These are phyloP conservation scores for Whitmania pigra DNA, from an alignment of 1,140 invertebrate genomes.

Conservation along the genomic window DNA sequence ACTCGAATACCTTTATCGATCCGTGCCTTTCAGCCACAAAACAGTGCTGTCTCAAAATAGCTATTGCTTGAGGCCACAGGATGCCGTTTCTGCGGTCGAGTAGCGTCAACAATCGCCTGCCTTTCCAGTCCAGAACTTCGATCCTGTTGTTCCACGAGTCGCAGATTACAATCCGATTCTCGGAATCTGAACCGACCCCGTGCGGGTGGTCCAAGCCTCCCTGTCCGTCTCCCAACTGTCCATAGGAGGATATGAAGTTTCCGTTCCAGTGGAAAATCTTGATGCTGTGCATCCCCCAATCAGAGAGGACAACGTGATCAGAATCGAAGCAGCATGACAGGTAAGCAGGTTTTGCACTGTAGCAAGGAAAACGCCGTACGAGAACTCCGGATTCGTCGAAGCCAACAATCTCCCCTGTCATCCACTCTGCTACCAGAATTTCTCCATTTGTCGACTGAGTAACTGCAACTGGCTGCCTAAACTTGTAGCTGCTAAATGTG, in stretches of 20 bases:
- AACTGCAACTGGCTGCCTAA: slow-evolving; percentile 21
- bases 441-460: slow-evolving; percentile 18
- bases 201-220: slow-evolving; percentile 21
- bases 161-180: slow-evolving; percentile 30
- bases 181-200: slow-evolving; percentile 28
- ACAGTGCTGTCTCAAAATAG: slow-evolving; percentile 19
- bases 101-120: slow-evolving; percentile 27
- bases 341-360: slow-evolving; percentile 17
- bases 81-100: slow-evolving; percentile 27
- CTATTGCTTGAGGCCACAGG: slow-evolving; percentile 27
- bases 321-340: not conserved
- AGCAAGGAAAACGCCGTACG: slow-evolving; percentile 13
- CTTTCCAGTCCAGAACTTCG: slow-evolving; percentile 28
- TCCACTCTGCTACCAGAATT: slow-evolving; percentile 22
- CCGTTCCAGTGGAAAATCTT: slow-evolving; percentile 17
- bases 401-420: slow-evolving; percentile 12
- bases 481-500: slow-evolving; percentile 7
- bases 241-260: slow-evolving; percentile 4
- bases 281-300: slow-evolving; percentile 21
- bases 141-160: slow-evolving; percentile 32
- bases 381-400: slow-evolving; percentile 17
- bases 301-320: slow-evolving; percentile 11
- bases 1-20: slow-evolving; percentile 20
- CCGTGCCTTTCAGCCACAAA: slow-evolving; percentile 20
- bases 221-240: not conserved